Evolutionary conservation across 2,113 vertebrate species (phyloP), one percentile per base, ranked within the genome.

Genomic region (Synchiropus splendidus): DNA sequence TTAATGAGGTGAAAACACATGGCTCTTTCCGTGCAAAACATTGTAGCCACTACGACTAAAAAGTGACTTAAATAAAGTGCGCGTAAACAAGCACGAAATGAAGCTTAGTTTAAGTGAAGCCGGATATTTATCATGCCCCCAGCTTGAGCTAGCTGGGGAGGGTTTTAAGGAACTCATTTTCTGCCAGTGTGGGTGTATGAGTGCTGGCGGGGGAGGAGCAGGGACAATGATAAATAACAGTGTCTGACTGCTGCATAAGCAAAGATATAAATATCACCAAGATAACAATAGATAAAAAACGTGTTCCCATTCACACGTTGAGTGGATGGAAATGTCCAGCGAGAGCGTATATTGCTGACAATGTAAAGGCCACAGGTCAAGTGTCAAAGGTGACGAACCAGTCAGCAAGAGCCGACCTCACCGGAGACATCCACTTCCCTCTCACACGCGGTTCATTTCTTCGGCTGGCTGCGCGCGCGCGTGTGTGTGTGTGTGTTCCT

Each of bases 341-440:
- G 12, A 42, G 64, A 46, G 53, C 16, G 51, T 48, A 44, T 3
- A 41, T 31, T 67, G 79, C 75, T 77, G 73, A 78, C 56, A 36
- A 32, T 39, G 45, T 52, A 59, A 49, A 68, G 58, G 61, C 68
- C 58, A 77, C 43, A 63, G 67, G 66, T 73, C 51, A 54, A 5
- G 16, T 36, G 50, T 74, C 71, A 80, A 68, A 64, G 58, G 75
- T 72, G 54, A 73, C 42, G 45, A 16, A 52, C 53, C 32, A 68
- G 77, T 78, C 77, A 82, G 77, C 67, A 54, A 48, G 40, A 64
- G 18, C 27, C 16, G 35, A 54, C 34, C 46, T 37, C 58, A 39
- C 38, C 39, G 16, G 57, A 58, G 60, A 66, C 50, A n/a, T 60
- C 39, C 30, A 18, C 44, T 67, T n/a, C n/a, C n/a, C n/a, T n/a